Percentiles rank a stretch among this genome's conserved stretches.
Conservation (phyloP, 2,113 vertebrate species). For the Balaeniceps rex region DNA sequence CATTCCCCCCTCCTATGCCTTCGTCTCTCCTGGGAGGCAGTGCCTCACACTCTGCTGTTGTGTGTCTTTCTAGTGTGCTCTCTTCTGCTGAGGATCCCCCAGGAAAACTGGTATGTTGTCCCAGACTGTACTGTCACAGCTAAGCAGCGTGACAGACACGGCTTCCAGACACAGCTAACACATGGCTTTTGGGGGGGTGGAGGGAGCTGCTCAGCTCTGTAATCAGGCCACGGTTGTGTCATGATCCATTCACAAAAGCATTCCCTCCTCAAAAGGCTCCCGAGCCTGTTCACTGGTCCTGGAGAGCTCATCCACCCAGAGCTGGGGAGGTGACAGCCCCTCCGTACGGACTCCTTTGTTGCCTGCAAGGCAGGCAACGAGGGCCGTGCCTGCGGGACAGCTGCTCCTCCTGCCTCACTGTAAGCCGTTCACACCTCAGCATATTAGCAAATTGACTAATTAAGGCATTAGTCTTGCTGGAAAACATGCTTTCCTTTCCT, state of each 20-base stretch:
- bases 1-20: background rate
- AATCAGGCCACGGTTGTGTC: background rate
- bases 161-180: background rate
- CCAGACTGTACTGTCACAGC: conserved; percentile 36
- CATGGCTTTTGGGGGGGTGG: background rate
- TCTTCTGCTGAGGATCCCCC: background rate
- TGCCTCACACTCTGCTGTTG: background rate
- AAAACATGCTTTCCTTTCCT: background rate
- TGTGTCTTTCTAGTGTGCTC: background rate
- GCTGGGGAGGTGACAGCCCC: background rate
- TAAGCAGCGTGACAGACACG: background rate
- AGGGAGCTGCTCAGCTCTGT: background rate
- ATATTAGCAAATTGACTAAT: conserved; percentile 20
- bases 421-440: background rate
- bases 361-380: background rate
- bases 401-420: background rate
- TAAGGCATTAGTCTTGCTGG: background rate
- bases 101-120: background rate
- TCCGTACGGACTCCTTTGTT: accelerated
- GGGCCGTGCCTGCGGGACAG: background rate
- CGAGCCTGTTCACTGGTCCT: background rate
- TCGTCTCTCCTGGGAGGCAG: background rate
- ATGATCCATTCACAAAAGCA: background rate
- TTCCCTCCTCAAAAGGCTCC: background rate
- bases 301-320: background rate